Base-by-base conservation (phyloP, 2,797 vertebrate species). In the Pristis pectinata region DNA sequence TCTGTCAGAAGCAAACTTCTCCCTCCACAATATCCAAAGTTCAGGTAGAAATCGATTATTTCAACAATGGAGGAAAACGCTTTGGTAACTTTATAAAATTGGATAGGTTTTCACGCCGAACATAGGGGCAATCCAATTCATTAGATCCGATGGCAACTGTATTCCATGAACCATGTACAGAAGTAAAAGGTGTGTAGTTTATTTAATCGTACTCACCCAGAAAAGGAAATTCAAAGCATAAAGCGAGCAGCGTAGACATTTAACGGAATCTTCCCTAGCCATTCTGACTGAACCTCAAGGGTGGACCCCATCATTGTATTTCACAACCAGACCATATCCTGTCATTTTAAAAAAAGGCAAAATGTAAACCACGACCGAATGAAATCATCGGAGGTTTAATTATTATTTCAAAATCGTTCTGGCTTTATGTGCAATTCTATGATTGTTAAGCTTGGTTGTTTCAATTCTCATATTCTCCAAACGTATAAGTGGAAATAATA, bases 191-290 rank as follows among this genome's bases (percentile, higher is more conserved):
- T 41, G 53, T 56, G 70, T n/a, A 49, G 19, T 30, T 70, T 70
- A 11, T 24, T 37, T 22, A 89, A 95, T 95, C 96, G 94, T 94
- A 97, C 98, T 98, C 97, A 99, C 99, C 98, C 98, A 99, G 96
- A 99, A 99, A 94, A 99, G 98, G 96, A 99, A 97, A 96, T 99
- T 99, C 96, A 99, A 98, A 92, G 98, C 98, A 95, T 98, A 99
- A 94, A 99, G 98, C 95, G 99, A 97, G 95, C 98, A 98, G 95
- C 99, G 98, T 96, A 99, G 96, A 96, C 99, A 99, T 97, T 97
- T 98, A 96, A 99, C 98, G 53, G 99, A 99, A 97, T 99, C 98
- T 97, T 99, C 97, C 96, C 98, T 98, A 97, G 98, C 98, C 99
- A 99, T 99, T 96, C 97, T 97, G 97, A 97, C 96, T 96, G 95